Percentiles rank a stretch among this genome's conserved stretches.
phyloP scores from a whole-genome alignment of 2,888 invertebrate species.

The Coronaproctus castanopsis region DNA sequence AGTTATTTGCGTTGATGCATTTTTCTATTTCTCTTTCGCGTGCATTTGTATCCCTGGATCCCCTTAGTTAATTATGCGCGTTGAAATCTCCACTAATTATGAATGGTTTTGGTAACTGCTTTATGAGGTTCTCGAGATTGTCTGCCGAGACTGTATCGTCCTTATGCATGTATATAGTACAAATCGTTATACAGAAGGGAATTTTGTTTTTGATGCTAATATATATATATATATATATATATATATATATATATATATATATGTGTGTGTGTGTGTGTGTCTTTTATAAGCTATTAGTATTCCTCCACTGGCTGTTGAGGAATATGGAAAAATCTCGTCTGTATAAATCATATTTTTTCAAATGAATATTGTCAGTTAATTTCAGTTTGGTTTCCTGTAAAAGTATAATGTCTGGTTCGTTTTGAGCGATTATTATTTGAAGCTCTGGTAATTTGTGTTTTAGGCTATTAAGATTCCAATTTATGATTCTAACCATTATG shows the following conservation, averaged over 20 bases:
- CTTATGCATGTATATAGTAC: neutral
- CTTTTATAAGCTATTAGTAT: too few relatives aligned
- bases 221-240: too few relatives aligned
- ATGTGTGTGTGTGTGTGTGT: too few relatives aligned
- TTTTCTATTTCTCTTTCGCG: neutral
- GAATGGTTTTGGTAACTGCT: neutral
- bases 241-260: too few relatives aligned
- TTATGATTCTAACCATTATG: neutral
- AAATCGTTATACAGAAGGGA: neutral
- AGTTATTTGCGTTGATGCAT: neutral
- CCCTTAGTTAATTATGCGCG: neutral
- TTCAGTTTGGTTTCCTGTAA: neutral
- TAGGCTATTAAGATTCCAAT: neutral
- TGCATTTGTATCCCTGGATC: neutral
- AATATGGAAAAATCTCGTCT: neutral
- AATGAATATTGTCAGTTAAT: neutral
- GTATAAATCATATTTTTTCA: neutral
- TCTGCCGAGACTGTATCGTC: neutral
- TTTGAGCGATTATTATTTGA: neutral
- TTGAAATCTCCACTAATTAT: neutral
- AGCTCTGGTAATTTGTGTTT: neutral
- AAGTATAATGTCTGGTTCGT: neutral
- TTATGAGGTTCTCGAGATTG: neutral
- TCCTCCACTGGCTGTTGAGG: too few relatives aligned
- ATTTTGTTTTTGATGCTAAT: neutral